Conservation (phyloP, 1,140 invertebrate genomes). For the Hylyphantes graminicola region DNA sequence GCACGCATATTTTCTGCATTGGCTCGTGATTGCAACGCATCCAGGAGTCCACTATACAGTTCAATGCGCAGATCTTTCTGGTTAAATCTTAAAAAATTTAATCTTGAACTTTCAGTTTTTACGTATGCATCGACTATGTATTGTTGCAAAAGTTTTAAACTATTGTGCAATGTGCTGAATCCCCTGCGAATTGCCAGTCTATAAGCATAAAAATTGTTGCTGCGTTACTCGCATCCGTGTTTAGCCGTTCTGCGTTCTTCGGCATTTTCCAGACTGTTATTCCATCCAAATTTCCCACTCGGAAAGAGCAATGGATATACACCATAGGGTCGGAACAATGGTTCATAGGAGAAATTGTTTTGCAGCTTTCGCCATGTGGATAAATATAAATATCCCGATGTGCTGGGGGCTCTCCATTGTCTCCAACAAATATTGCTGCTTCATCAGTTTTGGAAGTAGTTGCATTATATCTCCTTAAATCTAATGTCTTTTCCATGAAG, state of each 20-base stretch:
- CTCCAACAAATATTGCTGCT: neutral
- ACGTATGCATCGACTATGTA: constrained; percentile 61
- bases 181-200: neutral
- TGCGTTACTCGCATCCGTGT: neutral
- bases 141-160: constrained; percentile 63
- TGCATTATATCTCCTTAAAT: neutral
- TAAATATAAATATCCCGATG: constrained; percentile 10
- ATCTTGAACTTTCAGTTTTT: constrained; percentile 40
- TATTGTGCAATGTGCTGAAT: neutral
- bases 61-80: constrained; percentile 57
- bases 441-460: neutral
- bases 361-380: neutral
- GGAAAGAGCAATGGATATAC: constrained; percentile 1
- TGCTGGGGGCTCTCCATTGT: no score
- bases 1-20: neutral
- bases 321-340: no score
- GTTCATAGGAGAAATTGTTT: no score
- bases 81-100: constrained; percentile 41
- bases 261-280: no score
- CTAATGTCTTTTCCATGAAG: constrained; percentile 14
- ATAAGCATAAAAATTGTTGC: neutral
- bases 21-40: constrained; percentile 18
- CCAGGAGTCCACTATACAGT: constrained; percentile 28
- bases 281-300: no score
- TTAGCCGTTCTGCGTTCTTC: no score